Conservation (phyloP, 2,888 invertebrate genomes). For the Netelia melanura region DNA sequence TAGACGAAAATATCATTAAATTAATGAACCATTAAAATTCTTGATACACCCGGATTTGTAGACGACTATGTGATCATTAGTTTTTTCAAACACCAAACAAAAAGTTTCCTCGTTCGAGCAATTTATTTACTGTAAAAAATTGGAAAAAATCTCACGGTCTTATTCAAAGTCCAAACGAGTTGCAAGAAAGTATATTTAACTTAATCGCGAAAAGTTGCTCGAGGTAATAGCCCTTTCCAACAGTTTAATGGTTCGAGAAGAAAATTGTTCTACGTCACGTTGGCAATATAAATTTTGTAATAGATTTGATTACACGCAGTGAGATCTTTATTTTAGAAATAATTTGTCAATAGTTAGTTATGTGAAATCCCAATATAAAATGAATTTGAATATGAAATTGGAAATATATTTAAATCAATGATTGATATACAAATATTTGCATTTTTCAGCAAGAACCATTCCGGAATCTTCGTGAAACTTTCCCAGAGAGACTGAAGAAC, state of each 20-base stretch:
- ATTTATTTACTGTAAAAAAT: neutral
- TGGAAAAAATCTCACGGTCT: neutral
- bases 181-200: neutral
- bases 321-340: too few species aligned
- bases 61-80: too few species aligned
- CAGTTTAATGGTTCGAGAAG: neutral
- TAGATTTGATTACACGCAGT: neutral
- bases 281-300: neutral
- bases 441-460: constrained; percentile 82
- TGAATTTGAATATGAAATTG: too few species aligned
- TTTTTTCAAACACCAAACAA: too few species aligned
- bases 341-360: too few species aligned
- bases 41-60: too few species aligned
- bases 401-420: neutral
- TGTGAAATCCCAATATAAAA: neutral
- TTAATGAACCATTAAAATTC: too few species aligned
- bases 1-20: too few species aligned
- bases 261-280: constrained; percentile 1
- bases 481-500: constrained; percentile 88
- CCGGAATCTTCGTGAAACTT: constrained; percentile 85
- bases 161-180: constrained; percentile 6
- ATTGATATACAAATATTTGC: neutral
- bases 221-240: neutral
- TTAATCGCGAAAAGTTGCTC: constrained; percentile 1
- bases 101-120: too few species aligned